Conservation (phyloP, 2,113 vertebrate genomes). For the Macrotis lagotis region DNA sequence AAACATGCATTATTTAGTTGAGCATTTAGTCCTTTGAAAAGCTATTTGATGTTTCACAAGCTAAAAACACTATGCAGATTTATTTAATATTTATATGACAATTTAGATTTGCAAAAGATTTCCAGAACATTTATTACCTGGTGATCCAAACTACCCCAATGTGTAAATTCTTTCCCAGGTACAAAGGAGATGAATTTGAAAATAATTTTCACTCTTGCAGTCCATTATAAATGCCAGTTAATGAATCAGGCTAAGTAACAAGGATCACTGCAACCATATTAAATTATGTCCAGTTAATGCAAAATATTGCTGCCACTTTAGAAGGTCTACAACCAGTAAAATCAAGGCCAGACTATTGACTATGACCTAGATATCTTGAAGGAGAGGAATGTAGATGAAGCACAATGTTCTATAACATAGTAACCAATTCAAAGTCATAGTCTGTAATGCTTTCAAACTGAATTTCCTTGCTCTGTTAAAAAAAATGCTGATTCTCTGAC, state of each 20-base stretch:
- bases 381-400: too few relatives aligned
- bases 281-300: too few relatives aligned
- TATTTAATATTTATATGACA: slow-evolving; percentile 72
- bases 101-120: slow-evolving; percentile 71
- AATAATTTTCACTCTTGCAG: slow-evolving; percentile 45
- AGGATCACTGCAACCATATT: slow-evolving; percentile 5
- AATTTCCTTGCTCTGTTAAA: too few relatives aligned
- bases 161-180: slow-evolving; percentile 44
- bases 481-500: too few relatives aligned
- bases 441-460: too few relatives aligned
- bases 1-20: slow-evolving; percentile 67
- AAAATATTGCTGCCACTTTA: not conserved
- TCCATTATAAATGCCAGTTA: slow-evolving; percentile 30
- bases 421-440: too few relatives aligned
- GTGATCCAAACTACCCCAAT: slow-evolving; percentile 60
- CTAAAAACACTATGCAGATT: slow-evolving; percentile 65
- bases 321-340: slow-evolving; percentile 48
- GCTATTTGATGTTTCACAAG: slow-evolving; percentile 55
- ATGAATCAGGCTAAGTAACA: slow-evolving; percentile 37
- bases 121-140: slow-evolving; percentile 63
- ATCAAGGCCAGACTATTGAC: slow-evolving; percentile 8
- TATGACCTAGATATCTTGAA: not conserved
- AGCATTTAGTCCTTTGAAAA: slow-evolving; percentile 68
- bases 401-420: too few relatives aligned
- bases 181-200: slow-evolving; percentile 54